Evolutionary conservation across 2,888 invertebrate genomes (phyloP).

Genomic region (Hybos culiciformis): DNA sequence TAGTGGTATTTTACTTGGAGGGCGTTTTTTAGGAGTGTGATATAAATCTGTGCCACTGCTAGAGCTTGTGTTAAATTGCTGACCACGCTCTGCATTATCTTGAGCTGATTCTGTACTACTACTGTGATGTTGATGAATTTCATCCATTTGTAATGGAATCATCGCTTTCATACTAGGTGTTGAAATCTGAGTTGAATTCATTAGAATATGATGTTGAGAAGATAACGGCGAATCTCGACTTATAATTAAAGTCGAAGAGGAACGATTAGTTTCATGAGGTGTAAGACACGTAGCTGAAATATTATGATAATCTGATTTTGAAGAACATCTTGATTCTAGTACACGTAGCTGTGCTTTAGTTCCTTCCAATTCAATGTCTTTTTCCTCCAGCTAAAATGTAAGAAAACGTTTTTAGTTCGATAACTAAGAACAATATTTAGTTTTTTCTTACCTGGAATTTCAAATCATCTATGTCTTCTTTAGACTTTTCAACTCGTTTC

Average conservation of each 20-base stretch:
- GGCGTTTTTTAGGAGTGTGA: slow-evolving; percentile 30
- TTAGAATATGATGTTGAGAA: slow-evolving; percentile 27
- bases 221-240: slow-evolving; percentile 29
- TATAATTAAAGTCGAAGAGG: slow-evolving; percentile 33
- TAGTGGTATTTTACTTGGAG: slow-evolving; percentile 61
- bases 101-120: slow-evolving; percentile 53
- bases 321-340: slow-evolving; percentile 41
- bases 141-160: slow-evolving; percentile 43
- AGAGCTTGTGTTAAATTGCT: no score
- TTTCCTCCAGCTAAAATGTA: slow-evolving; percentile 54
- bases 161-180: slow-evolving; percentile 45
- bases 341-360: slow-evolving; percentile 63
- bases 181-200: slow-evolving; percentile 32
- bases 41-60: not conserved
- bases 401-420: not conserved
- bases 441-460: slow-evolving; percentile 52
- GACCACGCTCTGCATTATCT: slow-evolving; percentile 38
- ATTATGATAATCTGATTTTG: slow-evolving; percentile 16
- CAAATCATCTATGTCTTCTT: slow-evolving; percentile 68
- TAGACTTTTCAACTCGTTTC: slow-evolving; percentile 55
- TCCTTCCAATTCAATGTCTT: slow-evolving; percentile 71
- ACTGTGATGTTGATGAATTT: slow-evolving; percentile 39
- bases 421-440: slow-evolving; percentile 17
- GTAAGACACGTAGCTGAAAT: slow-evolving; percentile 8
- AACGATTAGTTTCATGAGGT: slow-evolving; percentile 21